Evolutionary conservation across 1,140 invertebrate species (phyloP), one percentile per base, ranked within the genome.

Genomic region (Panagrolaimus sp.): DNA sequence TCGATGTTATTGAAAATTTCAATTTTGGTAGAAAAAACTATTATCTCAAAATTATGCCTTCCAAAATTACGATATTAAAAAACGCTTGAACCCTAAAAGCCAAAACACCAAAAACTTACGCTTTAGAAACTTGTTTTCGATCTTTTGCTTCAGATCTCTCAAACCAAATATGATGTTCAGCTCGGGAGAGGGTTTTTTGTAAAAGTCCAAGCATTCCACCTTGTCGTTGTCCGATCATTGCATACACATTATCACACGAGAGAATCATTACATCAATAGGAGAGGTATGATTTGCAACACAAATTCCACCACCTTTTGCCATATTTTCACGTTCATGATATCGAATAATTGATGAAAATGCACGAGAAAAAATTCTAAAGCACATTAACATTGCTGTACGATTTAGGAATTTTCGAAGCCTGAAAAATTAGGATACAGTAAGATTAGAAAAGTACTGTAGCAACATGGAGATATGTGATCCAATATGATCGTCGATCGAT

Each of bases 231-330:
- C 96, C 96, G 88, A 97, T 94, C 91, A 99, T 87, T 47, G 94
- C 95, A 86, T 98, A 99, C 80, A 91, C 91, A 69, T 62, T 94
- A 86, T 98, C 95, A 86, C 91, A 93, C 88, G 94, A 94, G 47
- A 99, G 88, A 72, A 98, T 90, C 69, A 98, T 88, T 48, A 94
- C 94, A 86, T 99, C 96, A 73, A 98, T 95, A 1, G 96, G 96
- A 70, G 93, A 96, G 0, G 96, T 99, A 84, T 99, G 96, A 87
- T 98, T 98, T 62, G 96, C 95, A 17, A 98, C 95, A 86, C 94
- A 97, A 78, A 98, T 97, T 21, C 75, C 75, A 43, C 72, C 72
- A 14, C 66, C 63, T 6, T 26, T 74, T 8, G 72, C 71, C 14
- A 73, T 66, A 43, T 73, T 73, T 58, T 73, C 71, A 7, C 55